Conservation (phyloP, 2,888 invertebrate species). For the Neoascia interrupta region DNA sequence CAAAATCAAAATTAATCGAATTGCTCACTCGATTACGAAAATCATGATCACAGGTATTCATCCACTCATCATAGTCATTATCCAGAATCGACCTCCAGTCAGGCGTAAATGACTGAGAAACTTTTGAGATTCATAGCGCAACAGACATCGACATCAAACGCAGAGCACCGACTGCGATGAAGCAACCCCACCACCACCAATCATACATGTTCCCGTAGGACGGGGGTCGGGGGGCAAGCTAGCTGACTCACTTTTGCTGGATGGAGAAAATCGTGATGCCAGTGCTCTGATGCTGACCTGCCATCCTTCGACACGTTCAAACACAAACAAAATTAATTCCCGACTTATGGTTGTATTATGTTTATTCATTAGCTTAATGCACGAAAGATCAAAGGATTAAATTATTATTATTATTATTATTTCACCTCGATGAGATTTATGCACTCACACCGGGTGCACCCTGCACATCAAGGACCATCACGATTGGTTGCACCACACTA, state of each 20-base stretch:
- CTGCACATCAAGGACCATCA: slow-evolving; percentile 17
- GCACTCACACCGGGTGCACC: slow-evolving; percentile 6
- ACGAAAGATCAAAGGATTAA: slow-evolving; percentile 69
- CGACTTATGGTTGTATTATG: slow-evolving; percentile 62
- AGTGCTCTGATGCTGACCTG: slow-evolving; percentile 37
- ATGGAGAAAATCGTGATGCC: background rate
- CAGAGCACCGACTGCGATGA: slow-evolving; percentile 16
- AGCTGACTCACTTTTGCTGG: background rate
- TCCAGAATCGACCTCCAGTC: slow-evolving; percentile 42
- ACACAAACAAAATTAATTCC: slow-evolving; percentile 64
- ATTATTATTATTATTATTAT: slow-evolving; percentile 63
- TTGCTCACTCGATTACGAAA: slow-evolving; percentile 23
- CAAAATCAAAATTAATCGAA: slow-evolving; percentile 26
- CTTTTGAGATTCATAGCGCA: slow-evolving; percentile 30
- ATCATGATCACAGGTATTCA: slow-evolving; percentile 51
- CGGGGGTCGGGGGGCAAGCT: slow-evolving; percentile 13
- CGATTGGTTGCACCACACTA: no score
- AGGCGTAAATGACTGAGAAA: slow-evolving; percentile 50
- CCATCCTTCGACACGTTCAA: slow-evolving; percentile 59
- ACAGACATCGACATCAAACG: slow-evolving; percentile 53
- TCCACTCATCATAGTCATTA: slow-evolving; percentile 35
- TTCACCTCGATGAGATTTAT: slow-evolving; percentile 53
- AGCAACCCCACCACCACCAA: slow-evolving; percentile 57
- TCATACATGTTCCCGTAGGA: slow-evolving; percentile 57
- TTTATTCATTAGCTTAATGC: slow-evolving; percentile 69